These are phyloP conservation scores for Molossus alvarezi DNA, from an alignment of 2,797 vertebrate species.

Conservation along the genomic window DNA sequence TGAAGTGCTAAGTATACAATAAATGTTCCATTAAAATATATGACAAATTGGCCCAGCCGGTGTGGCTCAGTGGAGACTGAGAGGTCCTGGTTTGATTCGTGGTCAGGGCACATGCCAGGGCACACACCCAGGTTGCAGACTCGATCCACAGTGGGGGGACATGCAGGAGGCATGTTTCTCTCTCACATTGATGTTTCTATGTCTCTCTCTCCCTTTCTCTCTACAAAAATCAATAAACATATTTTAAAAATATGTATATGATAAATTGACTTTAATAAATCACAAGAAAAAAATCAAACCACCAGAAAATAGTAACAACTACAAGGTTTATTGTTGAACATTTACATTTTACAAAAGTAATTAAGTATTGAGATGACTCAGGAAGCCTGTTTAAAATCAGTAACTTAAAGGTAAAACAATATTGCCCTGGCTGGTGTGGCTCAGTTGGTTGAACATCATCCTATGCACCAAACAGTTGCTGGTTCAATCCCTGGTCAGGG, in stretches of 20 bases:
- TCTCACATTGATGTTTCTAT: neutral
- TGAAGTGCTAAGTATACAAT: neutral
- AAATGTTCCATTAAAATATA: slow-evolving; percentile 24
- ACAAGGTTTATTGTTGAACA: slow-evolving; percentile 65
- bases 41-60: neutral
- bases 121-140: too few relatives aligned
- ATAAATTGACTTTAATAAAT: neutral
- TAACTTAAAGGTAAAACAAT: neutral
- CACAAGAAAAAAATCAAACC: neutral
- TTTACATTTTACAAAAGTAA: slow-evolving; percentile 60
- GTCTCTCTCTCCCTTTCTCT: neutral
- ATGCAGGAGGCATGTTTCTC: neutral
- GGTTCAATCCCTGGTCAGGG: too few relatives aligned
- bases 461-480: too few relatives aligned
- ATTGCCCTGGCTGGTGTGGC: too few relatives aligned
- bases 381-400: slow-evolving; percentile 33
- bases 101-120: too few relatives aligned
- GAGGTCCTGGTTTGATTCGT: too few relatives aligned
- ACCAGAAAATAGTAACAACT: slow-evolving; percentile 39
- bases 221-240: neutral
- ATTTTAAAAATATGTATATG: neutral
- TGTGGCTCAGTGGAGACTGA: neutral
- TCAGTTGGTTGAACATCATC: too few relatives aligned
- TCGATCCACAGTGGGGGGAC: too few relatives aligned
- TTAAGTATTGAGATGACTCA: slow-evolving; percentile 47